Evolutionary conservation across 2,888 invertebrate genomes (phyloP).

Genomic region (Drosophila flavopinicola): DNA sequence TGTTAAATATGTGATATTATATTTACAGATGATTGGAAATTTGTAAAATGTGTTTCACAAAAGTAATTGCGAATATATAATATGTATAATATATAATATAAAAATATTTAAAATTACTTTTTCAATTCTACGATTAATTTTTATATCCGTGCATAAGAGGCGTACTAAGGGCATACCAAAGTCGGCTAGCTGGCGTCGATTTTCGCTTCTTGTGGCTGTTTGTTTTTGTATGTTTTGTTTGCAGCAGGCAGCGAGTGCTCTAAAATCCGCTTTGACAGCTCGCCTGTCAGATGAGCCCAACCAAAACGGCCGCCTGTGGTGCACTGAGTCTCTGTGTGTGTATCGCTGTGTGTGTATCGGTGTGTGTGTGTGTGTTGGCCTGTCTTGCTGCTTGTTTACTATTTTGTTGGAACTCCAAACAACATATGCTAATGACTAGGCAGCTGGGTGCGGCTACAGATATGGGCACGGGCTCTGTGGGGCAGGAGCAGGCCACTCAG

Average conservation of each 20-base stretch:
- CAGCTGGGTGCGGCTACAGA: slow-evolving; percentile 2
- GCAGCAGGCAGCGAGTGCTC: slow-evolving; percentile 70
- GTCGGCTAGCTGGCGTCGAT: background rate
- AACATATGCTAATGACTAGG: slow-evolving; percentile 74
- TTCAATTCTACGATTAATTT: too few species aligned
- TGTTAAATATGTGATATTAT: too few species aligned
- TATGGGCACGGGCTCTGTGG: background rate
- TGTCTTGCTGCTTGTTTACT: slow-evolving; percentile 50
- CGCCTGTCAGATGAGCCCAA: slow-evolving; percentile 69
- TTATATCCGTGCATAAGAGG: too few species aligned
- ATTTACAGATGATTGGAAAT: too few species aligned
- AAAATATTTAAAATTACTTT: background rate
- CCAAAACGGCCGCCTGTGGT: slow-evolving; percentile 46
- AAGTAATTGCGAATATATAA: too few species aligned
- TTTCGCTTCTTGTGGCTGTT: slow-evolving; percentile 15
- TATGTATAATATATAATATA: too few species aligned
- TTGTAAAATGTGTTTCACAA: too few species aligned
- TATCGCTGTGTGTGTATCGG: background rate
- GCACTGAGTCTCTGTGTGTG: background rate
- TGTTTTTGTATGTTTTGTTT: slow-evolving; percentile 64
- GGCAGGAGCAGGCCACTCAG: slow-evolving; percentile 45
- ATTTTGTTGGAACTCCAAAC: slow-evolving; percentile 66
- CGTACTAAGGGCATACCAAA: slow-evolving; percentile 4
- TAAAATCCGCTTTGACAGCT: slow-evolving; percentile 78
- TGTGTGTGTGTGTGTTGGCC: slow-evolving; percentile 13